Conservation (phyloP, 2,888 invertebrate species). For the Sminthurinus aureus region DNA sequence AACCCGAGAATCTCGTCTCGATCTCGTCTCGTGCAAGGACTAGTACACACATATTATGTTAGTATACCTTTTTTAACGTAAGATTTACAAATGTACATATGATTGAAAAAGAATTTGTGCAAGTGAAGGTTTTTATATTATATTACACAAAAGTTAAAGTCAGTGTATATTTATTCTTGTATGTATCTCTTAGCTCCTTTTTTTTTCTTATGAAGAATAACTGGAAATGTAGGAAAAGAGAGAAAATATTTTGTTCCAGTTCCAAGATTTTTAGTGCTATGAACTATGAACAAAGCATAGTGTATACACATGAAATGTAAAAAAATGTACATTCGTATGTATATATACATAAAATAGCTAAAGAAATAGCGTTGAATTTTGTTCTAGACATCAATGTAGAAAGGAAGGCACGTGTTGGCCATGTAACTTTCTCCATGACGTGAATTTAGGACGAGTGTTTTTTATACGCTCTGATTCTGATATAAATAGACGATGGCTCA, state of each 20-base stretch:
- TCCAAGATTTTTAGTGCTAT: constrained; percentile 30
- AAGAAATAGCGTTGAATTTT: neutral
- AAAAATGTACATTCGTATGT: neutral
- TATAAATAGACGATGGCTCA: constrained; percentile 60
- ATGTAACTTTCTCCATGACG: constrained; percentile 42
- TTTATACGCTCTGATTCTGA: constrained; percentile 46
- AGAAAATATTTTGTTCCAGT: constrained; percentile 36
- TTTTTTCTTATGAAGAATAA: constrained; percentile 10
- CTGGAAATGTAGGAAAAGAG: constrained; percentile 21
- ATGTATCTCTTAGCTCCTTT: constrained; percentile 10
- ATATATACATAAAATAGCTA: neutral
- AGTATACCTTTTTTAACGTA: too few relatives aligned
- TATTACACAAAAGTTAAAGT: neutral
- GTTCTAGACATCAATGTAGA: neutral
- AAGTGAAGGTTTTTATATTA: constrained; percentile 32
- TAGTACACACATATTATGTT: too few relatives aligned
- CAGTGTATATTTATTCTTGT: constrained; percentile 16
- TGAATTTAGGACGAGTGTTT: constrained; percentile 35
- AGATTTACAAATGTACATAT: too few relatives aligned
- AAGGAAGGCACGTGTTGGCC: constrained; percentile 35
- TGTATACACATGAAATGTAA: neutral
- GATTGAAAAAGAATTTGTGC: constrained; percentile 9
- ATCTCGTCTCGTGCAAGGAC: too few relatives aligned
- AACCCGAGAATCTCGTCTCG: too few relatives aligned
- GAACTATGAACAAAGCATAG: too few relatives aligned